phyloP scores from a whole-genome alignment of 2,797 vertebrate genomes.

The Sparidentex hasta region DNA sequence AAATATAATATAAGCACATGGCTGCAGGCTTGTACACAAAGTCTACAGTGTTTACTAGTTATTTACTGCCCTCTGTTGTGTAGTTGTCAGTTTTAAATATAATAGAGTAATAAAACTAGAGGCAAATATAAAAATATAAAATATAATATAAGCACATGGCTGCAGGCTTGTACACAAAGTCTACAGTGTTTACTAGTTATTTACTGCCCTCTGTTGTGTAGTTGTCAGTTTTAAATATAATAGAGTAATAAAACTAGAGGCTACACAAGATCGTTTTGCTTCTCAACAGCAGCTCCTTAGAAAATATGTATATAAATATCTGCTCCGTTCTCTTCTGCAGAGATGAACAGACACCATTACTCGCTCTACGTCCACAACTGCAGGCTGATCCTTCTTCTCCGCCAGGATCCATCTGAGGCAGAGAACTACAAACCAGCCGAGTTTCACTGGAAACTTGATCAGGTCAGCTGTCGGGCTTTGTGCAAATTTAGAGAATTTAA shows the following conservation, averaged over 20 bases:
- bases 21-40: no score
- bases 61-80: no score
- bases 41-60: no score
- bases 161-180: neutral
- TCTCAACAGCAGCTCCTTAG: neutral
- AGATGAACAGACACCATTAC: slow-evolving; percentile 97
- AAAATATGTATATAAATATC: neutral
- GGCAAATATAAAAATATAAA: no score
- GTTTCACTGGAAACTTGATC: slow-evolving; percentile 97
- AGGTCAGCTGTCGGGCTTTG: slow-evolving; percentile 82
- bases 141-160: no score
- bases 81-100: no score
- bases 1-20: no score
- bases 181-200: neutral
- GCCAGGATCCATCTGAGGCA: slow-evolving; percentile 91
- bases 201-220: neutral
- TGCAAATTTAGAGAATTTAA: neutral
- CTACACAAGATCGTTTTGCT: neutral
- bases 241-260: neutral
- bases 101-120: no score
- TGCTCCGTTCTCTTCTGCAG: slow-evolving; percentile 75
- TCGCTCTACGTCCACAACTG: slow-evolving; percentile 96
- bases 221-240: neutral
- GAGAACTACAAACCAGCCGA: slow-evolving; percentile 95
- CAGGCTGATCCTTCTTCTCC: slow-evolving; percentile 93